A percentile compares a stretch with the other conserved stretches of the same genome.
Conservation (phyloP, 1,140 invertebrate species). For the Wiebesia pumilae region DNA sequence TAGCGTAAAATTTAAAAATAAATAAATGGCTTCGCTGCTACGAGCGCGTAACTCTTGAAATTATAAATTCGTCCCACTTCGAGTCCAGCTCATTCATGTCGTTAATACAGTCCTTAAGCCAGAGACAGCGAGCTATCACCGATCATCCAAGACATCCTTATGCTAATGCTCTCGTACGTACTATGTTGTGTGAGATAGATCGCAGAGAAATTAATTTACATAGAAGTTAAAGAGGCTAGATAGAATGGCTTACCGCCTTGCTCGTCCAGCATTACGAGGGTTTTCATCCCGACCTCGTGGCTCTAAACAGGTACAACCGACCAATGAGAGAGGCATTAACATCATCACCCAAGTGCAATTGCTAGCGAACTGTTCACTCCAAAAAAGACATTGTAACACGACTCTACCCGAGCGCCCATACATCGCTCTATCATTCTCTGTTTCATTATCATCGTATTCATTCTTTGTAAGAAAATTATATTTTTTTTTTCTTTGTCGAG, state of each 20-base stretch:
- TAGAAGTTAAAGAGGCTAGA: conserved; percentile 53
- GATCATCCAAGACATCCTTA: conserved; percentile 38
- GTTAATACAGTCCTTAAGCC: background rate
- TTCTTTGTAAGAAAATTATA: too few relatives aligned
- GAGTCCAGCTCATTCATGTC: background rate
- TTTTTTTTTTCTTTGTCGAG: too few relatives aligned
- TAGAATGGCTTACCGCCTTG: conserved; percentile 90
- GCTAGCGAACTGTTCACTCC: conserved; percentile 8
- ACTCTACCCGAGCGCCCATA: background rate
- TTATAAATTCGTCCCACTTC: background rate
- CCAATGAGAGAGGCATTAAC: conserved; percentile 73
- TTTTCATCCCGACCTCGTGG: conserved; percentile 95
- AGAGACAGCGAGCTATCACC: background rate
- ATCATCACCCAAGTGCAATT: conserved; percentile 57
- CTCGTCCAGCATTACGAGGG: conserved; percentile 95
- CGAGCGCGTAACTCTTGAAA: background rate
- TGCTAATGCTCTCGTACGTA: conserved; percentile 11
- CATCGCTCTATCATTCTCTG: background rate
- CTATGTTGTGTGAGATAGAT: conserved; percentile 22
- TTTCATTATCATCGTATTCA: background rate
- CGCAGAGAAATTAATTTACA: conserved; percentile 18
- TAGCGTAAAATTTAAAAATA: background rate
- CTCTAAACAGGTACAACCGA: conserved; percentile 84
- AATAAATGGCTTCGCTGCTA: background rate
- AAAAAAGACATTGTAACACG: conserved; percentile 9